phyloP scores from a whole-genome alignment of 2,888 invertebrate species.

The Allacma fusca region DNA sequence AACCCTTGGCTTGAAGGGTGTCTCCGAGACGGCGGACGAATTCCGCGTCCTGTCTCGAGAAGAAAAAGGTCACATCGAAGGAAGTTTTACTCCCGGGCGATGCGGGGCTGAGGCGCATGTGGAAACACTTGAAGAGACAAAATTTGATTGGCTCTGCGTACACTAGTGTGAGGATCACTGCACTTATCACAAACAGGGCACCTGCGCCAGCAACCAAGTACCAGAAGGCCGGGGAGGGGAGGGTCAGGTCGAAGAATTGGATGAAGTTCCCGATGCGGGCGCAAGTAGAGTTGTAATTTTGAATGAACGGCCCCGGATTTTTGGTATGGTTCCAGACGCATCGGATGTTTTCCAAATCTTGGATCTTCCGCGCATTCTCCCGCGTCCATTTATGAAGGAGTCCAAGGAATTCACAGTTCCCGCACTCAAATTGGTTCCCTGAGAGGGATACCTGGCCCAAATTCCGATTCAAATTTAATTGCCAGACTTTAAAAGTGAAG shows the following conservation, averaged over 20 bases:
- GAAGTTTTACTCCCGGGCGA: not conserved
- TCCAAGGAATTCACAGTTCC: conserved; percentile 84
- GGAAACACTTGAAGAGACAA: conserved; percentile 72
- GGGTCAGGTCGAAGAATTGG: not conserved
- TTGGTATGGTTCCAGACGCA: conserved; percentile 68
- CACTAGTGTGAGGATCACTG: conserved; percentile 68
- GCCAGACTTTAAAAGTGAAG: conserved; percentile 81
- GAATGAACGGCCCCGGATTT: not conserved
- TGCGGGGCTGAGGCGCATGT: too few species aligned
- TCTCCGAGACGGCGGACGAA: not conserved
- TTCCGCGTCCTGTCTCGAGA: not conserved
- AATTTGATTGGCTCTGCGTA: conserved; percentile 78
- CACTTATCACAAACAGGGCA: not conserved
- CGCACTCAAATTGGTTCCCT: conserved; percentile 88
- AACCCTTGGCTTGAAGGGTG: not conserved
- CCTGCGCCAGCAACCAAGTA: not conserved
- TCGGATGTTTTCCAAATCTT: conserved; percentile 71
- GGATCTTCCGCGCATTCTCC: conserved; percentile 53
- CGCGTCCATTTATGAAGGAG: conserved; percentile 80
- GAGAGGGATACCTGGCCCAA: conserved; percentile 80
- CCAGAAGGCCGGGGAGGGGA: not conserved
- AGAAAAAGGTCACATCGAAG: not conserved
- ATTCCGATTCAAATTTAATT: conserved; percentile 73
- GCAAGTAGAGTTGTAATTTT: conserved; percentile 58
- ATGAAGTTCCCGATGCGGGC: not conserved